Conservation (phyloP, 2,797 vertebrate genomes). For the Oceanodroma leucorhoa region DNA sequence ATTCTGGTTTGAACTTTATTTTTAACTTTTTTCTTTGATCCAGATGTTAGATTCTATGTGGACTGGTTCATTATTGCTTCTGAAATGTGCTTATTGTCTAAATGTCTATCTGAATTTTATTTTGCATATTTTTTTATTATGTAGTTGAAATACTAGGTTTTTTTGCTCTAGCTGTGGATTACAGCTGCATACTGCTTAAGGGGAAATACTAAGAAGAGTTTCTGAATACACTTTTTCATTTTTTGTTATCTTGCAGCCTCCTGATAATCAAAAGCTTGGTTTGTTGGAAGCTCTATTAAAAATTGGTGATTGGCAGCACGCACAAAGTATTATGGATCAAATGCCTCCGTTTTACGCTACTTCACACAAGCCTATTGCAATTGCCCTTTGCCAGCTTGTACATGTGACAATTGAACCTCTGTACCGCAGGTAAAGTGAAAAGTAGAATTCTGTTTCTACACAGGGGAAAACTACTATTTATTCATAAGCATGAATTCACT, state of each 20-base stretch:
- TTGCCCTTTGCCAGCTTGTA: constrained; percentile 93
- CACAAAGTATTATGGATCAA: constrained; percentile 97
- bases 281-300: constrained; percentile 92
- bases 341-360: constrained; percentile 95
- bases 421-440: constrained; percentile 87
- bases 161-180: background rate
- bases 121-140: background rate
- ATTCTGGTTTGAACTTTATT: background rate
- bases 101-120: background rate
- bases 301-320: constrained; percentile 97
- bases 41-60: fast-evolving
- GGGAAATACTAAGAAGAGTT: background rate
- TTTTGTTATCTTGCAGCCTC: constrained; percentile 79
- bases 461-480: background rate
- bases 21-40: background rate
- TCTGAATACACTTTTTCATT: background rate
- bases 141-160: background rate
- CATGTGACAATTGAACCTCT: constrained; percentile 94
- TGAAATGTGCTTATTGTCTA: background rate
- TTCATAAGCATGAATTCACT: background rate
- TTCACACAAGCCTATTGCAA: constrained; percentile 92
- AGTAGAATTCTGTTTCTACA: background rate
- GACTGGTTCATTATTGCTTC: background rate
- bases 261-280: constrained; percentile 97
- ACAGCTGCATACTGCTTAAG: background rate